These are phyloP conservation scores for Empidonax alnorum DNA, from an alignment of 2,113 vertebrate species.

Conservation along the genomic window DNA sequence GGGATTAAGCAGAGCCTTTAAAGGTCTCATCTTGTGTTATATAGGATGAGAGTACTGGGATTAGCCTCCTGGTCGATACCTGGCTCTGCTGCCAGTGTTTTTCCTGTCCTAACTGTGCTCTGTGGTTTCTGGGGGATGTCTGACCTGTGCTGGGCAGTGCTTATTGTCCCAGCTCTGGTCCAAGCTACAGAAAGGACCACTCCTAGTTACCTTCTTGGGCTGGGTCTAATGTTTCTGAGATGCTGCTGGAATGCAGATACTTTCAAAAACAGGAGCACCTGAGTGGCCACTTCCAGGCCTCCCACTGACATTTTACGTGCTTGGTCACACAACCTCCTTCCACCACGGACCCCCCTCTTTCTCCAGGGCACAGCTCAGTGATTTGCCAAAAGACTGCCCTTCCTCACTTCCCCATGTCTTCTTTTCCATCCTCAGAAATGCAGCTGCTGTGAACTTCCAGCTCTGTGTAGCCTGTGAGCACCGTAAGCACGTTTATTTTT, in stretches of 20 bases:
- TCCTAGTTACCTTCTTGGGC: background rate
- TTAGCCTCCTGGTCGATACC: background rate
- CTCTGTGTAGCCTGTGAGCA: background rate
- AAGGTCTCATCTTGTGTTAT: background rate
- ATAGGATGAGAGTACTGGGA: background rate
- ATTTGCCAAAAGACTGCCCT: background rate
- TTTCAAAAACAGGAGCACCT: background rate
- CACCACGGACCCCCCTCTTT: background rate
- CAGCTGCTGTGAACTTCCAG: background rate
- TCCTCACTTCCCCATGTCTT: background rate
- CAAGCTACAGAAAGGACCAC: background rate
- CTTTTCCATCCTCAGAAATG: background rate
- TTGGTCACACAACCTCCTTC: background rate
- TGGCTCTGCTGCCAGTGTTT: background rate
- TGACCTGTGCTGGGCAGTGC: background rate
- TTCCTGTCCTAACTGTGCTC: background rate
- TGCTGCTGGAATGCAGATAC: background rate
- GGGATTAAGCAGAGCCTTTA: background rate
- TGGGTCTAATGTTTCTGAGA: background rate
- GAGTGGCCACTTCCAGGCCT: background rate
- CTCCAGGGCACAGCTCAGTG: background rate
- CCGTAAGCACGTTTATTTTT: background rate
- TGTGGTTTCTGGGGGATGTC: background rate
- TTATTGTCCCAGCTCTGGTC: background rate
- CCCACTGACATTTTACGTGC: background rate